Conservation (phyloP, 2,888 invertebrate genomes). For the Xanthia togata region DNA sequence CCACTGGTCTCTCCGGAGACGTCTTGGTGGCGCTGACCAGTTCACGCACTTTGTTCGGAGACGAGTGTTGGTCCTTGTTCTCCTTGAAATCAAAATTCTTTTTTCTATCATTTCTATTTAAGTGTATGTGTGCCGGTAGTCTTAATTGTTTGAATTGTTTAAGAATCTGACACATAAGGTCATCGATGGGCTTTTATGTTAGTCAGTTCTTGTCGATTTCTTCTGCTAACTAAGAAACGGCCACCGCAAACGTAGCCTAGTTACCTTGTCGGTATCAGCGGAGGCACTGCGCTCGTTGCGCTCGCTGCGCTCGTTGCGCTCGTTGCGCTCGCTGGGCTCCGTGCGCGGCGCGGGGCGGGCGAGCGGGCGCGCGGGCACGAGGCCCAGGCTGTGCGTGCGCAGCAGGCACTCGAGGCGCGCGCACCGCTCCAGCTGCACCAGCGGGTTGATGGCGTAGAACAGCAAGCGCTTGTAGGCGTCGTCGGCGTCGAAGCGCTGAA, state of each 20-base stretch:
- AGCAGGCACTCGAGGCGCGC: conserved; percentile 60
- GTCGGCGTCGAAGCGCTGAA: conserved; percentile 71
- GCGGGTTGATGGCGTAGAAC: conserved; percentile 78
- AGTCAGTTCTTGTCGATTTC: conserved; percentile 1
- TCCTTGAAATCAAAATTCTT: conserved; percentile 45
- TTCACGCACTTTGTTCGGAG: conserved; percentile 15
- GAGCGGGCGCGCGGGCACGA: conserved; percentile 29
- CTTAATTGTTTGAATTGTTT: neutral
- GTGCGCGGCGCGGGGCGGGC: neutral
- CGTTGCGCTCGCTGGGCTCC: conserved; percentile 17
- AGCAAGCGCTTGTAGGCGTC: conserved; percentile 68
- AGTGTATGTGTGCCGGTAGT: neutral
- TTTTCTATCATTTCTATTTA: conserved; percentile 14
- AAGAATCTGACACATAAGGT: conserved; percentile 28
- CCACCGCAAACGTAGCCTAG: conserved; percentile 10
- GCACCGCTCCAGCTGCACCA: conserved; percentile 73
- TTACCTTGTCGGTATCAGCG: conserved; percentile 47
- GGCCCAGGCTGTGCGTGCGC: neutral
- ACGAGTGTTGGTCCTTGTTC: conserved; percentile 30
- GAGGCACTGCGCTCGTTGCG: conserved; percentile 4
- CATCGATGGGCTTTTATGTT: conserved; percentile 33
- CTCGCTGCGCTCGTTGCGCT: conserved; percentile 25
- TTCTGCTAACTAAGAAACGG: neutral
- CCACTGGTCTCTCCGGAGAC: neutral
- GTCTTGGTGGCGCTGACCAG: neutral